Conservation (phyloP, 2,113 vertebrate species). For the Myotis lucifugus region DNA sequence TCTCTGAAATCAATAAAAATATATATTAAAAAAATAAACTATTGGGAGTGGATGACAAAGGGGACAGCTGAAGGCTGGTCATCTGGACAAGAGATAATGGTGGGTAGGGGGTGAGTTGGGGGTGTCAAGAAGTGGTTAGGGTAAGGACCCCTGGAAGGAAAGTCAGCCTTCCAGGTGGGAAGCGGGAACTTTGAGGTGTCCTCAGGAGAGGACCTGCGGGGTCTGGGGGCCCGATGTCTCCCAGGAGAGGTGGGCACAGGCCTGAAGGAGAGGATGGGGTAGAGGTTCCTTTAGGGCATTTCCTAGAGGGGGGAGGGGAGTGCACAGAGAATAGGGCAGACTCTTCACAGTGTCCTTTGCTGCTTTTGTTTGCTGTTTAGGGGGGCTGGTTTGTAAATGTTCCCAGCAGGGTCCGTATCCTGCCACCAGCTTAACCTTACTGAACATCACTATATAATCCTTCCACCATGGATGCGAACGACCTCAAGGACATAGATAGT, state of each 20-base stretch:
- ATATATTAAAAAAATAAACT: neutral
- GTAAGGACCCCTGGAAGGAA: neutral
- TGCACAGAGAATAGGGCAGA: neutral
- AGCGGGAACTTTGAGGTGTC: fast-evolving
- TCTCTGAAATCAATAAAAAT: too few species aligned
- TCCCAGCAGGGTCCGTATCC: neutral
- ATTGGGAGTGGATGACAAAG: neutral
- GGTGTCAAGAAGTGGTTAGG: neutral
- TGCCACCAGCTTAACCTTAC: neutral
- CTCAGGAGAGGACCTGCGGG: neutral
- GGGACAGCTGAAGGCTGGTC: neutral
- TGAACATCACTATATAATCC: neutral
- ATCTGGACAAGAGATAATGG: neutral
- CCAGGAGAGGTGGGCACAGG: neutral
- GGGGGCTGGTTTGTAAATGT: neutral
- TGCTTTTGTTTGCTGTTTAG: neutral
- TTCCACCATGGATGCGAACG: neutral
- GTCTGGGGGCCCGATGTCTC: neutral
- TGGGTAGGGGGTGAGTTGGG: neutral
- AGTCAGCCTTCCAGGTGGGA: neutral
- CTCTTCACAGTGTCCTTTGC: neutral
- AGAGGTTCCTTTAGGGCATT: neutral
- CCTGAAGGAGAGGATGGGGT: neutral
- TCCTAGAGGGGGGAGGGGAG: neutral
- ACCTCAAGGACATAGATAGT: neutral